Evolutionary conservation across 2,797 vertebrate species (phyloP).

Genomic region (Pogonophryne albipinna): DNA sequence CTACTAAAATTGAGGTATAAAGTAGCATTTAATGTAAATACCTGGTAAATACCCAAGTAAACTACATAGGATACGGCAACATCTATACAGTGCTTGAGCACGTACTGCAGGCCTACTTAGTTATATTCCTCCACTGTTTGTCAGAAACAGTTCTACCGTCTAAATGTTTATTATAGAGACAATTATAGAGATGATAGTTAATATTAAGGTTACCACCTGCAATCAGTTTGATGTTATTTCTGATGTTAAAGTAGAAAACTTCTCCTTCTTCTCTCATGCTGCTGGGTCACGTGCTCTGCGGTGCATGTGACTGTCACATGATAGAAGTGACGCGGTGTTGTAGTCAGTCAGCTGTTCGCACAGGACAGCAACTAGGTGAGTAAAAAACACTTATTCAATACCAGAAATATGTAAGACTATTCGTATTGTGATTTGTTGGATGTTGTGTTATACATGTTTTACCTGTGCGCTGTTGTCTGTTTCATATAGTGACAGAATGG

Average conservation of each 20-base stretch:
- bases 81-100: no score
- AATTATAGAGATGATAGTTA: neutral
- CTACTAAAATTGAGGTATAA: no score
- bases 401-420: fast-evolving
- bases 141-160: neutral
- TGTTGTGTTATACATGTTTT: fast-evolving
- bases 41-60: no score
- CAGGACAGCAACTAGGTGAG: slow-evolving; percentile 62
- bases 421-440: fast-evolving
- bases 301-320: slow-evolving; percentile 83
- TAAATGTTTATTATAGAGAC: neutral
- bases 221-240: neutral
- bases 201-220: neutral
- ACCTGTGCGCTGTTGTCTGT: neutral
- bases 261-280: neutral
- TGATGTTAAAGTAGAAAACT: neutral
- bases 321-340: slow-evolving; percentile 70
- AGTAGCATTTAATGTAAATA: no score
- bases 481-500: neutral
- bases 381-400: neutral
- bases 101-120: no score
- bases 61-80: no score
- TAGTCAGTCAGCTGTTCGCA: slow-evolving; percentile 72
- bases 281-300: neutral
- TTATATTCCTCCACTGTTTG: no score